Base-by-base conservation (phyloP, 2,797 vertebrate genomes). In the Okamejei kenojei region DNA sequence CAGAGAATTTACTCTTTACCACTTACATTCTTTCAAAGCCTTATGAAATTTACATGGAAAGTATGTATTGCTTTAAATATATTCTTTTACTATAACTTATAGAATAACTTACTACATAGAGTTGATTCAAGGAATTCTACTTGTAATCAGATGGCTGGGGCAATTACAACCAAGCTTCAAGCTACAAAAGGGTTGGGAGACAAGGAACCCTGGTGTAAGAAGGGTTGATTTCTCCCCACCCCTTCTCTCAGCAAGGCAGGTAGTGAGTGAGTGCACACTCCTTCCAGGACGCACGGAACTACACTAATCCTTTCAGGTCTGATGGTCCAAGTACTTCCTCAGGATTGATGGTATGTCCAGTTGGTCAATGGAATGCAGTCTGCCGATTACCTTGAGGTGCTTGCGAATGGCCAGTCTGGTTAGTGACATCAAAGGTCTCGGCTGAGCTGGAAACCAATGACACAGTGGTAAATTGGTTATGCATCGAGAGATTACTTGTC, bases 381-480 rank as follows among this genome's bases (percentile, higher is more conserved):
- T 94, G 94, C 95, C 94, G 4, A 96, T 95, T 93, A 95, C 95
- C 94, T 94, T 95, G 93, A 99, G 95, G 95, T 97, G 94, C 93
- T 95, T 96, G 94, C 96, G 95, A 94, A 98, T 94, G 7, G 95
- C 95, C 93, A 99, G 96, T 68, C 98, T 95, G 94, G 97, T 97
- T 93, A 98, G 98, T 21, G 97, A 98, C 82, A 96, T 96, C 95
- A 99, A 95, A 93, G 97, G 96, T 93, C 96, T 97, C 93, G 98
- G 98, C 93, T 95, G 95, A 93, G 97, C 98, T 99, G 95, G 1
- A 76, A 92, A 74, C 38, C 23, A 91, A 91, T 45, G 21, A 38
- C 38, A 91, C 38, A 29, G 9, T 15, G 29, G 7, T 88, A 32
- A 65, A n/a, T 65, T 17, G 58, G 29, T 15, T 3, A 65, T 1